These are phyloP conservation scores for Ctena decussata DNA, from an alignment of 2,888 invertebrate species.

Conservation along the genomic window DNA sequence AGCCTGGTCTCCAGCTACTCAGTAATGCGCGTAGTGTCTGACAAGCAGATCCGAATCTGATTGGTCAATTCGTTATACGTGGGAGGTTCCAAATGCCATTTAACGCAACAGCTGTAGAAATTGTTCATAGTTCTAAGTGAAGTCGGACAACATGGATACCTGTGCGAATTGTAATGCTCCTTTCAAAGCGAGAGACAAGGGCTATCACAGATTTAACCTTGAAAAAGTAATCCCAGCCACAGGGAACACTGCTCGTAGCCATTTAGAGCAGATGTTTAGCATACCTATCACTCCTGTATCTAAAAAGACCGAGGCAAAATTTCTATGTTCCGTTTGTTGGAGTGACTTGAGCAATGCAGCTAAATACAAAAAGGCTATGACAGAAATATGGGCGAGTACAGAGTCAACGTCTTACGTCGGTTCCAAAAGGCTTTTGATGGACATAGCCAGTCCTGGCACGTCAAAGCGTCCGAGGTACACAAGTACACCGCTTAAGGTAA, in stretches of 20 bases:
- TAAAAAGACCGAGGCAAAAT: neutral
- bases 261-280: neutral
- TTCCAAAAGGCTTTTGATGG: neutral
- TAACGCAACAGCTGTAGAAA: too few relatives aligned
- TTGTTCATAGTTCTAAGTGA: too few relatives aligned
- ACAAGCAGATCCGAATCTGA: too few relatives aligned
- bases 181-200: constrained; percentile 11
- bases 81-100: too few relatives aligned
- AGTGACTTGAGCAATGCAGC: constrained; percentile 7
- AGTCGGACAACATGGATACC: constrained; percentile 9
- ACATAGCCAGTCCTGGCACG: neutral
- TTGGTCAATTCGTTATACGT: too few relatives aligned
- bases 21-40: too few relatives aligned
- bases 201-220: constrained; percentile 18
- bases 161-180: constrained; percentile 13
- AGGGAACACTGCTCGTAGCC: neutral
- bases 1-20: too few relatives aligned
- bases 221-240: constrained; percentile 4
- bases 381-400: constrained; percentile 1
- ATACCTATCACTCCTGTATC: constrained; percentile 1
- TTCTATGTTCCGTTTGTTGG: constrained; percentile 26
- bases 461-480: constrained; percentile 27
- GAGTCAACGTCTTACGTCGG: constrained; percentile 15
- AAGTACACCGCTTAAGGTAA: constrained; percentile 26
- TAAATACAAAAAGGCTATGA: constrained; percentile 13